Evolutionary conservation across 2,888 invertebrate species (phyloP), one percentile per base, ranked within the genome.

Genomic region (Melipona beecheii): DNA sequence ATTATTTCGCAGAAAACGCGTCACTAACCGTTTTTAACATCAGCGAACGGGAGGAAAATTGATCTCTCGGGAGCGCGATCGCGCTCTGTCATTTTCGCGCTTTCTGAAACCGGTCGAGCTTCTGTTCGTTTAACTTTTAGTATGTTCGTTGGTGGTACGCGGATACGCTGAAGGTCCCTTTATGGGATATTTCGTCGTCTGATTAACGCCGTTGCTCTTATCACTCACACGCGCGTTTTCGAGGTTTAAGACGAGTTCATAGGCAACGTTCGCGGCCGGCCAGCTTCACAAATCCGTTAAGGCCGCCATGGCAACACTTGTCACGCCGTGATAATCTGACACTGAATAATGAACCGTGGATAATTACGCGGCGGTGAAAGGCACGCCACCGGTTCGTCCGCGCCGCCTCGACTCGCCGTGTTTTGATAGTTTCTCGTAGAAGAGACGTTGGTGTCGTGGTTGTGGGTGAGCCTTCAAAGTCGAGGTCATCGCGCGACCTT

Each of bases 141-240:
- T 70, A 74, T 77, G 71, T 64, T 71, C 81, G 68, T 62, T 49
- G 75, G 68, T 69, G 77, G 81, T 71, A 75, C 69, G 71, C 70
- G 72, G 58, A n/a, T 49, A 49, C 68, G 68, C 75, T 80, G 75
- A 69, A 78, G 36, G 5, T n/a, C 85, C 83, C 85, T 84, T 87
- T 81, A 87, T 84, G 83, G 88, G 86, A 92, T 92, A 92, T 92
- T 91, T 92, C 93, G 91, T 91, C 92, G 91, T 90, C 90, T 90
- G 90, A 92, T 93, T 93, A 93, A 92, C 93, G 90, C 84, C 64
- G 75, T 79, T 84, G 85, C 89, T 91, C 93, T 92, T 92, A 93
- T 93, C 92, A 91, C 90, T 90, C 87, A 87, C 90, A 87, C 90
- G 86, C 85, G 90, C 88, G 90, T 88, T 86, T 88, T 87, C 84